phyloP scores from a whole-genome alignment of 2,888 invertebrate genomes.

The Argynnis bischoffii region DNA sequence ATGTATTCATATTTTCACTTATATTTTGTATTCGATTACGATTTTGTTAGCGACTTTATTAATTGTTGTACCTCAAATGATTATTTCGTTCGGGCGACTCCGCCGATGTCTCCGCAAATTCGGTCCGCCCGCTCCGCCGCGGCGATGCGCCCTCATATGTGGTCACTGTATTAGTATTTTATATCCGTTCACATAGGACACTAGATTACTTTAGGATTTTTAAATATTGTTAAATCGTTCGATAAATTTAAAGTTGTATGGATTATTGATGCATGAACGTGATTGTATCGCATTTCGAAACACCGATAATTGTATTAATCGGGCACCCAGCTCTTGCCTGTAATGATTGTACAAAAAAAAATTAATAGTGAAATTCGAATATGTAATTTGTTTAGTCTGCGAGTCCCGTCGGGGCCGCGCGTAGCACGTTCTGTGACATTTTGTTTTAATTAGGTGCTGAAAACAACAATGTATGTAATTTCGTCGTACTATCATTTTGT shows the following conservation, averaged over 20 bases:
- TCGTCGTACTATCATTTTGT: slow-evolving; percentile 81
- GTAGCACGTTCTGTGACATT: slow-evolving; percentile 74
- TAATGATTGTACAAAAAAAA: slow-evolving; percentile 76
- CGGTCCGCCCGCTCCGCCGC: slow-evolving; percentile 40
- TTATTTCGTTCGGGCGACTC: slow-evolving; percentile 56
- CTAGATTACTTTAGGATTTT: slow-evolving; percentile 78
- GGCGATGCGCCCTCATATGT: slow-evolving; percentile 54
- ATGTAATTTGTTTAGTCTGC: slow-evolving; percentile 68
- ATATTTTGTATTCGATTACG: slow-evolving; percentile 80
- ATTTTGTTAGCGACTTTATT: slow-evolving; percentile 79
- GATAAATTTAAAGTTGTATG: slow-evolving; percentile 79
- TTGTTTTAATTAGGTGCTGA: slow-evolving; percentile 77
- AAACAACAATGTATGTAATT: slow-evolving; percentile 75
- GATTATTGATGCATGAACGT: slow-evolving; percentile 74
- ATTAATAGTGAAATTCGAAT: slow-evolving; percentile 66
- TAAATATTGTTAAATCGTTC: slow-evolving; percentile 80
- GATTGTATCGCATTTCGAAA: slow-evolving; percentile 67
- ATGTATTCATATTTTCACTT: slow-evolving; percentile 77
- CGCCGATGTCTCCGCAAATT: slow-evolving; percentile 40
- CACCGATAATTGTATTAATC: slow-evolving; percentile 69
- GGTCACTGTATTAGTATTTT: slow-evolving; percentile 65
- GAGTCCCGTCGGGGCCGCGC: slow-evolving; percentile 50
- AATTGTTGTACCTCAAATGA: slow-evolving; percentile 70
- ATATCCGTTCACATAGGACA: slow-evolving; percentile 72
- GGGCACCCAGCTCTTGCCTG: slow-evolving; percentile 76